These are phyloP conservation scores for Melierax canorus DNA, from an alignment of 2,113 vertebrate genomes.

Conservation along the genomic window DNA sequence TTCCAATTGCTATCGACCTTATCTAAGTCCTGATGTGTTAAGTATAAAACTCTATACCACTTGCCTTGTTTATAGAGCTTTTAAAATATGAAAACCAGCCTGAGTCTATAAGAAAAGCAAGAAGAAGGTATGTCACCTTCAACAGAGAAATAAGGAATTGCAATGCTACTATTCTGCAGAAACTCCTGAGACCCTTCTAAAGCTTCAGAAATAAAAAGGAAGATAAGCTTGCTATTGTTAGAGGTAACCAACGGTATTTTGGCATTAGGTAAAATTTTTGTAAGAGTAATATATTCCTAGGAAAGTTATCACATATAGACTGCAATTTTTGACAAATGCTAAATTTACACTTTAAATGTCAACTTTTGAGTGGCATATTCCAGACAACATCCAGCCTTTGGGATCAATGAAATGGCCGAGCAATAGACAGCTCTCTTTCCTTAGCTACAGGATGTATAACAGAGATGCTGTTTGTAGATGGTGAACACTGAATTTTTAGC, in stretches of 20 bases:
- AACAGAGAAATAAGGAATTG: background rate
- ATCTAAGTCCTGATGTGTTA: background rate
- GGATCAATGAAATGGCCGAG: slow-evolving; percentile 47
- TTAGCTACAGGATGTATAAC: background rate
- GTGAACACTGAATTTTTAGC: slow-evolving; percentile 45
- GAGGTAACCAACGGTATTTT: background rate
- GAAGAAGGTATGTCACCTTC: background rate
- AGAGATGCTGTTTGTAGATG: background rate
- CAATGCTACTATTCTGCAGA: background rate
- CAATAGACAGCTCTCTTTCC: slow-evolving; percentile 12
- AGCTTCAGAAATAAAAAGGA: background rate
- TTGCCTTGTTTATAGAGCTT: background rate
- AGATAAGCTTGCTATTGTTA: background rate
- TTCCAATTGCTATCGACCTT: background rate
- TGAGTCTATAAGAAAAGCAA: background rate
- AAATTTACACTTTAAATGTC: slow-evolving; percentile 65
- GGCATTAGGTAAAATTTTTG: background rate
- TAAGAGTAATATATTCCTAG: slow-evolving; percentile 14
- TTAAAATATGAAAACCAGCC: background rate
- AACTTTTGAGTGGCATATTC: slow-evolving; percentile 48
- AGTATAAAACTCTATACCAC: background rate
- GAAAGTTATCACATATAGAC: slow-evolving; percentile 7
- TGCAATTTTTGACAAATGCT: slow-evolving; percentile 54
- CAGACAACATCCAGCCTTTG: slow-evolving; percentile 30
- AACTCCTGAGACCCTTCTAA: background rate